Percentiles rank a stretch among this genome's conserved stretches.
Conservation (phyloP, 2,888 invertebrate species). For the Drosophila siamana region DNA sequence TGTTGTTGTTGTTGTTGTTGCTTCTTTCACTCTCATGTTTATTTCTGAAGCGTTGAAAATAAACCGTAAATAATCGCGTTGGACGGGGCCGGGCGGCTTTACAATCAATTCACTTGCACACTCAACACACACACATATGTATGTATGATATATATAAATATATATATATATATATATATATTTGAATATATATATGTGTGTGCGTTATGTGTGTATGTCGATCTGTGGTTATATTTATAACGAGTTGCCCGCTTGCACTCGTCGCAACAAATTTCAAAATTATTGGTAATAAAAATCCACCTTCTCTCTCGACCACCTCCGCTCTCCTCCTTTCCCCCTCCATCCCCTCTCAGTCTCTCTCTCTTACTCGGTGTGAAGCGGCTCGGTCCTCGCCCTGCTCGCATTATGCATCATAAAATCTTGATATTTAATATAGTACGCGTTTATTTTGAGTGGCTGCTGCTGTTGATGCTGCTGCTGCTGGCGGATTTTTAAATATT, state of each 20-base stretch:
- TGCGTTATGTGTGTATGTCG: slow-evolving; percentile 47
- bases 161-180: neutral
- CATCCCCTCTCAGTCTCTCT: too few relatives aligned
- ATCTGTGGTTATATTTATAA: slow-evolving; percentile 78
- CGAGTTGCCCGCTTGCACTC: slow-evolving; percentile 75
- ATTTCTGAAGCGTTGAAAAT: slow-evolving; percentile 80
- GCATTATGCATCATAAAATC: slow-evolving; percentile 73
- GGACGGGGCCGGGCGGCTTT: slow-evolving; percentile 66
- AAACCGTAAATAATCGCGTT: slow-evolving; percentile 80
- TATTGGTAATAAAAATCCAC: slow-evolving; percentile 78
- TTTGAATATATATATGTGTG: slow-evolving; percentile 22
- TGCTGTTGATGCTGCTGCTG: slow-evolving; percentile 6
- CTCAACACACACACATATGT: slow-evolving; percentile 21
- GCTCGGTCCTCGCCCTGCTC: slow-evolving; percentile 2
- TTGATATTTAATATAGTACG: slow-evolving; percentile 75
- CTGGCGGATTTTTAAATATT: slow-evolving; percentile 69
- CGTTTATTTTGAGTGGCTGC: slow-evolving; percentile 55
- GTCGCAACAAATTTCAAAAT: slow-evolving; percentile 77
- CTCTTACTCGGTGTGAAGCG: too few relatives aligned
- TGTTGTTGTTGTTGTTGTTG: too few relatives aligned
- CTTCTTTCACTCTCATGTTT: slow-evolving; percentile 51
- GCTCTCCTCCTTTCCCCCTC: neutral
- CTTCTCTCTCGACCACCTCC: slow-evolving; percentile 52
- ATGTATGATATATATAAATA: slow-evolving; percentile 22
- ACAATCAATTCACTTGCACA: slow-evolving; percentile 79